Evolutionary conservation across 2,888 invertebrate genomes (phyloP).

Genomic region (Apamea anceps): DNA sequence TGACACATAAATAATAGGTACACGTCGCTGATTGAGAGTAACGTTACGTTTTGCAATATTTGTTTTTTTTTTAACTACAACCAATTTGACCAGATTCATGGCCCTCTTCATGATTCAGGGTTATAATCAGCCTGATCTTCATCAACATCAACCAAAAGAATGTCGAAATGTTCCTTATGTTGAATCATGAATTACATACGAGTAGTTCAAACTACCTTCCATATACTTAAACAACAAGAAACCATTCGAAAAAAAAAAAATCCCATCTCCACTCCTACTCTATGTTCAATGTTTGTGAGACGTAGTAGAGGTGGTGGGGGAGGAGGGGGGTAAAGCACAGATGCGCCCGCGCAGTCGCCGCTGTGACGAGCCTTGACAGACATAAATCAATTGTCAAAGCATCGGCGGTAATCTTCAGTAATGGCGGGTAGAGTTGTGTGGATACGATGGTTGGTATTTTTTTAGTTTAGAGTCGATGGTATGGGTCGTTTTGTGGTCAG

Average conservation of each 20-base stretch:
- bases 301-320: conserved; percentile 53
- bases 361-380: conserved; percentile 89
- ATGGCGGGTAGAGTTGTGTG: conserved; percentile 79
- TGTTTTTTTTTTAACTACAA: neutral
- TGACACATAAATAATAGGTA: too few relatives aligned
- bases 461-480: neutral
- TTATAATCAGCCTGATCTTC: neutral
- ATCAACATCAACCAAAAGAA: neutral
- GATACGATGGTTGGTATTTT: conserved; percentile 69
- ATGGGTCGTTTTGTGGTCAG: neutral
- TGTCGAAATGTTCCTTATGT: neutral
- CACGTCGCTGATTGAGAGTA: neutral
- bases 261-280: conserved; percentile 68
- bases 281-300: conserved; percentile 75
- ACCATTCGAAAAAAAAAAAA: conserved; percentile 34
- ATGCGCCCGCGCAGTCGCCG: conserved; percentile 87
- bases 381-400: conserved; percentile 90
- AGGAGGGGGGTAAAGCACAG: conserved; percentile 71
- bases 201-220: neutral
- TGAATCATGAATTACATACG: neutral
- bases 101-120: neutral
- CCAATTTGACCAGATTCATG: neutral
- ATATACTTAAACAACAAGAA: conserved; percentile 8
- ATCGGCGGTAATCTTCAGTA: conserved; percentile 85
- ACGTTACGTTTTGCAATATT: neutral